These are phyloP conservation scores for Clangula hyemalis DNA, from an alignment of 2,797 vertebrate genomes.

Conservation along the genomic window DNA sequence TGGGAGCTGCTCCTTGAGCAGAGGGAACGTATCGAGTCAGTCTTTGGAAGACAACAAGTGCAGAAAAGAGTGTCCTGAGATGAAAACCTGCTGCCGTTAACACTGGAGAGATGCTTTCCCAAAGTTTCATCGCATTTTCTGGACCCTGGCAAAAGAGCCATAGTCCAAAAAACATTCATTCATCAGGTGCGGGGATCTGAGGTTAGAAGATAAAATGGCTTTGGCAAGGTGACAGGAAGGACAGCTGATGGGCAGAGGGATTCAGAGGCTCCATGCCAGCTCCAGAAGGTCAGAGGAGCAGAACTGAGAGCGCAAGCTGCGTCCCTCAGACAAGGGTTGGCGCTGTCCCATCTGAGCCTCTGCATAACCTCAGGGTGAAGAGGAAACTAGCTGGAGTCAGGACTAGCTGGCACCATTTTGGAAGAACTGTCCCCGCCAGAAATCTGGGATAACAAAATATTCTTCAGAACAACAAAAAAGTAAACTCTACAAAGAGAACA, in stretches of 20 bases:
- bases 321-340: not conserved
- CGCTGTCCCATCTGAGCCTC: not conserved
- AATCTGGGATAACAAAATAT: not conserved
- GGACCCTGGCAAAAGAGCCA: not conserved
- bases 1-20: not conserved
- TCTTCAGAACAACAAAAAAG: not conserved
- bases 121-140: not conserved
- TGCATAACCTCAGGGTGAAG: conserved; percentile 36
- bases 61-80: not conserved
- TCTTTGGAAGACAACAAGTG: not conserved
- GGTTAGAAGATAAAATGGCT: not conserved
- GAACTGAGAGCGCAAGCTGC: conserved; percentile 35
- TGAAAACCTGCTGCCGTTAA: not conserved
- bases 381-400: conserved; percentile 9
- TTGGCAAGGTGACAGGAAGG: conserved; percentile 3
- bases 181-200: not conserved
- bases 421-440: not conserved
- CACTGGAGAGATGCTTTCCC: not conserved
- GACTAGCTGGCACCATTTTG: not conserved
- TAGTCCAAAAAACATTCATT: not conserved
- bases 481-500: not conserved
- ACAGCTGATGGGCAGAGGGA: conserved; percentile 34
- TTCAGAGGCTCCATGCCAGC: not conserved
- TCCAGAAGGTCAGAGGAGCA: conserved; percentile 25
- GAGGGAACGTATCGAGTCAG: not conserved